Percentiles rank a stretch among this genome's conserved stretches.
Evolutionary conservation across 2,113 vertebrate species (phyloP).

Genomic region (Pogonocichla stellata): DNA sequence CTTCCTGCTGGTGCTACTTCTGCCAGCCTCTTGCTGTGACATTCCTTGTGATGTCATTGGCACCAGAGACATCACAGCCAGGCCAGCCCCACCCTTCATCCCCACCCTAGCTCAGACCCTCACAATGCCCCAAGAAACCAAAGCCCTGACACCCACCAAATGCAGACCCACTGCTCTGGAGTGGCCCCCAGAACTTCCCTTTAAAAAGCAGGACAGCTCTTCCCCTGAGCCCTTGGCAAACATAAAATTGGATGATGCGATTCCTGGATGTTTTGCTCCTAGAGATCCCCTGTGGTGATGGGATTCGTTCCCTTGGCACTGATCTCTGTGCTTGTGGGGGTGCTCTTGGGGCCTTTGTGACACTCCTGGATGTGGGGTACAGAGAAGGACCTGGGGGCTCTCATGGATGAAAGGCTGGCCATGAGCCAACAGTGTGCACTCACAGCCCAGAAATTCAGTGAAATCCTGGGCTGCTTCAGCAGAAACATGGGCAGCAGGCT

Average conservation of each 20-base stretch:
- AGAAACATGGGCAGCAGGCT: neutral
- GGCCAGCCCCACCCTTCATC: neutral
- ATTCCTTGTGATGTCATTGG: neutral
- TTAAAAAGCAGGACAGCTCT: neutral
- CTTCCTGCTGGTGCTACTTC: neutral
- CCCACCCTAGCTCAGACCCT: neutral
- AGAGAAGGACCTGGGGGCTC: neutral
- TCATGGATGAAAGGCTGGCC: fast-evolving
- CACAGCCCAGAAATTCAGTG: neutral
- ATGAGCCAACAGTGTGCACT: neutral
- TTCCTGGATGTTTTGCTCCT: neutral
- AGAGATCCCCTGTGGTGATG: neutral
- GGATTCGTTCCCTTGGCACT: neutral
- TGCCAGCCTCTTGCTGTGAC: neutral
- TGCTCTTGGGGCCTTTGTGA: neutral
- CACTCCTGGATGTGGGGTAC: too few relatives aligned
- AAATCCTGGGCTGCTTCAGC: neutral
- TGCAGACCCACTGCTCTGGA: neutral
- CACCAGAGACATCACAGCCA: neutral
- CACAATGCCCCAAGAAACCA: neutral
- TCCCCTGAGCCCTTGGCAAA: neutral
- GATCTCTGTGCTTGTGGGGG: neutral
- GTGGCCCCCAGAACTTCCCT: neutral
- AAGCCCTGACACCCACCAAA: neutral
- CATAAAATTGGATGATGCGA: fast-evolving